Evolutionary conservation across 2,797 vertebrate species (phyloP).

Genomic region (Yasuhikotakia modesta): DNA sequence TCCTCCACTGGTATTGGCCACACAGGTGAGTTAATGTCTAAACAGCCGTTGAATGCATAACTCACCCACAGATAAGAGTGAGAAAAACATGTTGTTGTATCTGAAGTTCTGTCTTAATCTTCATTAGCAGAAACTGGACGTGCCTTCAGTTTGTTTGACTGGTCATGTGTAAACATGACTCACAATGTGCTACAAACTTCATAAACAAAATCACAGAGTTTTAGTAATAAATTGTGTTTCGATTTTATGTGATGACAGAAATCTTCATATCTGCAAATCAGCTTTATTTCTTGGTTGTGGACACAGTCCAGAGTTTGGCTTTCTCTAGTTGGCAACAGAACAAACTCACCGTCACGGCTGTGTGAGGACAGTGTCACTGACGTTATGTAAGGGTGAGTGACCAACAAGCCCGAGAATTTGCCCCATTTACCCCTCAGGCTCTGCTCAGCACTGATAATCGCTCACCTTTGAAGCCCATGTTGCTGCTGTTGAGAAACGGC

Average conservation of each 20-base stretch:
- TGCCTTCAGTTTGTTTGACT: not conserved
- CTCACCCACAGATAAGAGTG: constrained; percentile 11
- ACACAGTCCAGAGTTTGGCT: not conserved
- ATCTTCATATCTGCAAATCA: not conserved
- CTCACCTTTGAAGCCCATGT: constrained; percentile 11
- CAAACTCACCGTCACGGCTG: not conserved
- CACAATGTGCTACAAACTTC: too few species aligned
- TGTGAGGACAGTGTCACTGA: not conserved
- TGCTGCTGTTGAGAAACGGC: not conserved
- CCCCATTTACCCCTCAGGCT: constrained; percentile 18
- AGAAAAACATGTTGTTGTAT: constrained; percentile 14
- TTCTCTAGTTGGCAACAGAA: constrained; percentile 25
- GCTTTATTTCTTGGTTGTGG: not conserved
- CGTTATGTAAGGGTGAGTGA: not conserved
- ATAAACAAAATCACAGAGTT: too few species aligned
- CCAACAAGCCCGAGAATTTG: not conserved
- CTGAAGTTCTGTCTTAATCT: not conserved
- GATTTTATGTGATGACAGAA: too few species aligned
- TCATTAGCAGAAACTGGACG: not conserved
- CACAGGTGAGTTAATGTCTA: not conserved
- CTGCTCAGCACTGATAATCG: not conserved
- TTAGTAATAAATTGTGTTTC: too few species aligned
- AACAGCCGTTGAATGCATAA: not conserved
- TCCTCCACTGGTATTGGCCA: not conserved
- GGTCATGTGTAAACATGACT: too few species aligned